Conservation (phyloP, 2,113 vertebrate species). For the Sula dactylatra region DNA sequence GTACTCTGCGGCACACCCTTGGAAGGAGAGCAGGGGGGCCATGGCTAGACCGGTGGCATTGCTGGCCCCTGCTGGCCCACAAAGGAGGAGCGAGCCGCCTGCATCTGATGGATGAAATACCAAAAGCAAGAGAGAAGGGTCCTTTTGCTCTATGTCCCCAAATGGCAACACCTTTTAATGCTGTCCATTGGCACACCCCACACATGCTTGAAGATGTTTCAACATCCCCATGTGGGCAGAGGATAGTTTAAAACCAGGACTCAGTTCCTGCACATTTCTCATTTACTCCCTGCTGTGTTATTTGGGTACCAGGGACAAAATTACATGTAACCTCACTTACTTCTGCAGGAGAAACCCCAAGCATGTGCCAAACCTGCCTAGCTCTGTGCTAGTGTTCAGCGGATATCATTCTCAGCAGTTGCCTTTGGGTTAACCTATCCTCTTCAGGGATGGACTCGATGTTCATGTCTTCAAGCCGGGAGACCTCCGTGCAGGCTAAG, state of each 20-base stretch:
- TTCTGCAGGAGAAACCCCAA: neutral
- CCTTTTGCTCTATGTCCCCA: neutral
- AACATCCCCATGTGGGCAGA: neutral
- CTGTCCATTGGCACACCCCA: neutral
- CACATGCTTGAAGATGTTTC: neutral
- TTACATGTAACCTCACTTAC: neutral
- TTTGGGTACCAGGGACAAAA: neutral
- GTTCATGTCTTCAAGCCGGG: neutral
- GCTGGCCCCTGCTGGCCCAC: neutral
- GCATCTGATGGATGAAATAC: neutral
- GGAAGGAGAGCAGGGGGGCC: neutral
- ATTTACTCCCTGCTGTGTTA: neutral
- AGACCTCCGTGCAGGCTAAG: fast-evolving
- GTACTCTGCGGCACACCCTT: too few species aligned
- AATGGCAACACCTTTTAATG: neutral
- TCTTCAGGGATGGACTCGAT: neutral
- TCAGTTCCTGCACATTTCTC: neutral
- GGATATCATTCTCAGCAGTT: neutral
- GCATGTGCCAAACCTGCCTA: neutral
- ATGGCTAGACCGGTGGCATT: neutral
- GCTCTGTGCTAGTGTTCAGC: neutral
- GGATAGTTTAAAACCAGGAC: neutral
- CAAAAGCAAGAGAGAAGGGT: neutral
- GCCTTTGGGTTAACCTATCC: neutral
- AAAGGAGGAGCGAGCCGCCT: fast-evolving